Evolutionary conservation across 2,797 vertebrate species (phyloP), one percentile per base, ranked within the genome.

Genomic region (Pagetopsis macropterus): DNA sequence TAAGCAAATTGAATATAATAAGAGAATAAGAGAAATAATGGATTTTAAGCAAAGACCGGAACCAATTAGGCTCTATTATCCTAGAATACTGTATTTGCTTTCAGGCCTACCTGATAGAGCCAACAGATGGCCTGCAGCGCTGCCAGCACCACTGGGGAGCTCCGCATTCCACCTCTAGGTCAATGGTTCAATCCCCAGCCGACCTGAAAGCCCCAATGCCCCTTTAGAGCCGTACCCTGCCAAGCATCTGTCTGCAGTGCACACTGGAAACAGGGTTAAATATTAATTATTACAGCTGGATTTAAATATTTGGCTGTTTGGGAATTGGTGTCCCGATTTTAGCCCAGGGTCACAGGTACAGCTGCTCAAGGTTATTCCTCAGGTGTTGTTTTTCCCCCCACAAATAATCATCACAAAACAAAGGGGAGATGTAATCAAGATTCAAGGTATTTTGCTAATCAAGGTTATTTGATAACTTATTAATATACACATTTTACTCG

Each of bases 151-250:
- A 51, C 58, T 15, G 2, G 45, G 63, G 76, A 72, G 64, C 27
- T 78, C 61, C 45, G 75, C 65, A 17, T 54, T 76, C 81, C 75
- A 87, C 86, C 75, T 77, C 57, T 48, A 41, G 79, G 83, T 82
- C 76, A 79, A 81, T 3, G 83, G 87, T 82, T 90, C 72, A 84
- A 65, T 72, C 76, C 79, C 86, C 82, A 44, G 0, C 51, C 13
- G 81, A 74, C 54, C 50, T 37, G 9, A 66, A 58, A 75, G 40
- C 64, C 67, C 57, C 17, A 2, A 0, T 65, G 50, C 60, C 63
- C 52, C 65, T 62, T 68, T 43, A 52, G 59, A 65, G 46, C 43
- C 67, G 23, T 1, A 56, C 21, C 52, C 70, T 76, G 75, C 78
- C 75, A 78, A 66, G 82, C 82, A 85, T 85, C 83, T 85, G 85